A percentile compares a stretch with the other conserved stretches of the same genome.
These are phyloP conservation scores for Pseudorhiza aurosa DNA, from an alignment of 30 jellyfish, hydroid and myxozoan genomes.

Conservation along the genomic window DNA sequence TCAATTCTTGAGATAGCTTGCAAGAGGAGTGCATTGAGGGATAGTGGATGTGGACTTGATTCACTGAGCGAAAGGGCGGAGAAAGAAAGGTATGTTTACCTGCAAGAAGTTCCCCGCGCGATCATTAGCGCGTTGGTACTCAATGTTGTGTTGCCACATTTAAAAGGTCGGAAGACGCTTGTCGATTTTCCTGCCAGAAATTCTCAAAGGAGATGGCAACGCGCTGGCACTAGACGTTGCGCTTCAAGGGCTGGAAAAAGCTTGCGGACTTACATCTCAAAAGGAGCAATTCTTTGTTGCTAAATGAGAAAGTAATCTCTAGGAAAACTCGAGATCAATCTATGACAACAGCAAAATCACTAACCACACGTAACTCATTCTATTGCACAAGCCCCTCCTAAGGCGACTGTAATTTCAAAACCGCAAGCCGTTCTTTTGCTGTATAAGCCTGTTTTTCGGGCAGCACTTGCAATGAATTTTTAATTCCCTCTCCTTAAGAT, in stretches of 20 bases:
- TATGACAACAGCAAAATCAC: slow-evolving; percentile 40
- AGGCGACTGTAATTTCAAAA: slow-evolving; percentile 50
- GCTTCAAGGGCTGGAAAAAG: slow-evolving; percentile 61
- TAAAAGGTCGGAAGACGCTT: not conserved
- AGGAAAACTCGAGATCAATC: slow-evolving; percentile 23
- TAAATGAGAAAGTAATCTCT: slow-evolving; percentile 52
- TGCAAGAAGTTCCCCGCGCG: no score
- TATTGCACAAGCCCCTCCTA: slow-evolving; percentile 38
- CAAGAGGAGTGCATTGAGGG: no score
- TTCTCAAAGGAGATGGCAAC: no score
- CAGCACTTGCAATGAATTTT: slow-evolving; percentile 61
- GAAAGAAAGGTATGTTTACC: no score
- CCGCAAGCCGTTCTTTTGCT: slow-evolving; percentile 52
- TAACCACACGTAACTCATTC: slow-evolving; percentile 51
- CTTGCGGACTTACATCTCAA: slow-evolving; percentile 27
- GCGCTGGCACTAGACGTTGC: no score
- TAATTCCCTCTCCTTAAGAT: slow-evolving; percentile 45
- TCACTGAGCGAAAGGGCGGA: no score
- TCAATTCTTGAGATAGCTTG: no score
- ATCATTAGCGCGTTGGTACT: not conserved
- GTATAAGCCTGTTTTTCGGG: slow-evolving; percentile 56
- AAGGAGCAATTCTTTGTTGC: slow-evolving; percentile 67
- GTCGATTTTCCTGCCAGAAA: no score
- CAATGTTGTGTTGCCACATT: no score
- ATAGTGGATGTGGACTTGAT: no score